Base-by-base conservation (phyloP, 2,888 invertebrate genomes). In the Pyrrhia umbra region DNA sequence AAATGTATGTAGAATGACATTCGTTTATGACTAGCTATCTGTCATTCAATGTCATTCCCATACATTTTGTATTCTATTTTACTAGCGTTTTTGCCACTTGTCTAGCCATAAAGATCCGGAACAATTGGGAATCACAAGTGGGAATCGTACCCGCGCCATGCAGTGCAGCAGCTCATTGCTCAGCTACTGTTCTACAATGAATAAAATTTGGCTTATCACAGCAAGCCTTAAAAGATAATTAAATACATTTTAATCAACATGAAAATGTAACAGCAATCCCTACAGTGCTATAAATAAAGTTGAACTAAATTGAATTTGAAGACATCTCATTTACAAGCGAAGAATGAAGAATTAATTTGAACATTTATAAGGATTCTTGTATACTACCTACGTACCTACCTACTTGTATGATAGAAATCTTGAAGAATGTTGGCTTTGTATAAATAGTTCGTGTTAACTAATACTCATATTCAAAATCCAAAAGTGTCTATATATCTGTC, bases 251-350 rank as follows among this genome's bases (percentile, higher is more conserved):
- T 57, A 68, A 68, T 74, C 75, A 57, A 73, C 30, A 49, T 51
- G 34, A 40, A 40, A 52, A 16, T 34, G 59, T 59, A 55, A 49
- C 37, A 45, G 47, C 60, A 76, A 62, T 62, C 59, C 61, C 54
- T 55, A 69, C 18, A 34, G 37, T 10, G 40, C 47, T 51, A 56
- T 76, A 69, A 76, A 71, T 79, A 70, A 57, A 40, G 40, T 62
- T 63, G 9, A 62, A 76, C 42, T 64, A 63, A 70, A 79, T 79
- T 72, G 56, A 66, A 61, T 77, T 77, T 72, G 59, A 77, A 77
- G 59, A 60, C 64, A 71, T 72, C 57, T 65, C 58, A 79, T 68
- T 66, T 77, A 57, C 30, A 63, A 47, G 68, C 45, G 67, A 65
- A 67, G 67, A 65, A 67, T 65, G 49, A 65, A 60, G 50, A n/a